Base-by-base conservation (phyloP, 2,888 invertebrate genomes). In the Pterostichus niger region DNA sequence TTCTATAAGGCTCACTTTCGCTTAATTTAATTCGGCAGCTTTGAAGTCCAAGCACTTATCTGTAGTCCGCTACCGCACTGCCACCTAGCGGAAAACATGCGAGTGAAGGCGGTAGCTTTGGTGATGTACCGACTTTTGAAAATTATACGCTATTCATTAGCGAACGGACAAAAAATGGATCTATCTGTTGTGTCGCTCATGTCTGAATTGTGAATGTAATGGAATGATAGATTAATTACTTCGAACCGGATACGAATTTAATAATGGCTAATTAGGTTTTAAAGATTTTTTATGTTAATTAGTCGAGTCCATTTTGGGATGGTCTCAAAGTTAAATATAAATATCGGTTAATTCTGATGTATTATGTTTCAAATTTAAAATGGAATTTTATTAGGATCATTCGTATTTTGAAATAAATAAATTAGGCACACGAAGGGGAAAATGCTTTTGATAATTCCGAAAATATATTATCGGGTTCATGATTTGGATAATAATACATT, bases 131-230 rank as follows among this genome's bases (percentile, higher is more conserved):
- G 82, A 82, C 85, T 84, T 85, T 86, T 86, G 86, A 86, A 86
- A 86, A 86, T 86, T 86, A 86, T 85, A 86, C 84, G 84, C 86
- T 86, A 86, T 86, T 86, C 86, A 86, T 84, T 85, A 79, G 13
- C 6, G 49, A 17, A 52, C 35, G 33, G 49, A 75, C 31, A 68
- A 68, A 68, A 79, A 64, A 79, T 52, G 33, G 6, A 52, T 5
- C 49, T 73, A 73, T 73, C 44, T 49, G 9, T 13, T 73, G 31
- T 73, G 46, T 73, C 73, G 35, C 31, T 33, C n/a, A 59, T 35
- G 35, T 64, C 64, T 64, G 33, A 40, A 17, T n/a, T 24, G 33
- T 33, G 35, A 52, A 44, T 76, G 76, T 17, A 46, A 15, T 54
- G 54, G 13, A 49, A 79, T 49, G 79, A 79, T 64, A 68, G 35